Evolutionary conservation across 2,888 invertebrate genomes (phyloP).

Genomic region (Cryptus viduatorius): DNA sequence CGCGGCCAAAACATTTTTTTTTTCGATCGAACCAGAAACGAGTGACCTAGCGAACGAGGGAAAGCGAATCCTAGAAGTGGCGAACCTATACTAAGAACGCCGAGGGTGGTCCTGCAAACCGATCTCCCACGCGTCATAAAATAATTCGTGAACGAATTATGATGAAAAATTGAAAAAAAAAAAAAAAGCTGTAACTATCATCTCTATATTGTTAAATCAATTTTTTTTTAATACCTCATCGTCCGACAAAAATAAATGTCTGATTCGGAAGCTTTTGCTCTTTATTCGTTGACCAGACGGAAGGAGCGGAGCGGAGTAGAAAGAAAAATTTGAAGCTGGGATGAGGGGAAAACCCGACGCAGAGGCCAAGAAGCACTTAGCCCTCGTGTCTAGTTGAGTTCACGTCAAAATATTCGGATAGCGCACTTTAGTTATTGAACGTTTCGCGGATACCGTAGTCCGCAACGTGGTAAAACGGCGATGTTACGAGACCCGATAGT

Average conservation of each 20-base stretch:
- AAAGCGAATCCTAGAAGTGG: slow-evolving; percentile 42
- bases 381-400: slow-evolving; percentile 77
- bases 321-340: slow-evolving; percentile 3
- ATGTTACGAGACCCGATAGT: slow-evolving; percentile 27
- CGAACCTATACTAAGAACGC: slow-evolving; percentile 19
- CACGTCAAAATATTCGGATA: slow-evolving; percentile 75
- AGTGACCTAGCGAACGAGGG: slow-evolving; percentile 16
- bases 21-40: slow-evolving; percentile 19
- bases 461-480: slow-evolving; percentile 57
- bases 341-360: slow-evolving; percentile 61
- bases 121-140: neutral
- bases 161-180: neutral
- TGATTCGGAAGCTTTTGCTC: slow-evolving; percentile 17
- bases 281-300: slow-evolving; percentile 47
- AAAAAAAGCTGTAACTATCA: neutral
- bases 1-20: slow-evolving; percentile 24
- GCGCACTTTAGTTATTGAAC: slow-evolving; percentile 75
- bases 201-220: neutral
- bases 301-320: neutral
- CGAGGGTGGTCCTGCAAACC: slow-evolving; percentile 15
- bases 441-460: slow-evolving; percentile 66
- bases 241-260: neutral
- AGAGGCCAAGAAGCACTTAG: slow-evolving; percentile 78
- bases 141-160: neutral
- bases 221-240: neutral